Base-by-base conservation (phyloP, 2,113 vertebrate genomes). In the Takifugu flavidus region DNA sequence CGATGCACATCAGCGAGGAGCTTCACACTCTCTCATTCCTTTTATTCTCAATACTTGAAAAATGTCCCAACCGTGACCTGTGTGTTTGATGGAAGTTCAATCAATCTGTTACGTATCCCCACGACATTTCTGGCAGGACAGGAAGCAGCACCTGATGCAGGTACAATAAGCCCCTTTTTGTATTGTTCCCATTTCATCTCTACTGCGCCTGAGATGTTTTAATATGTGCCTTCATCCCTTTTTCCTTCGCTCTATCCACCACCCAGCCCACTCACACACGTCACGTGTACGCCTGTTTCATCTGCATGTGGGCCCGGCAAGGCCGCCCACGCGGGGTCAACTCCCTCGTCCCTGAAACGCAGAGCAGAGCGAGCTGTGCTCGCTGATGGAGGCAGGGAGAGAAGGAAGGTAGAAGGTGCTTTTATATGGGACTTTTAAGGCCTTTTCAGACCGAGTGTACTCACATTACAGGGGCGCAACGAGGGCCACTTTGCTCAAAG, bases 311-410 rank as follows among this genome's bases (percentile, higher is more conserved):
- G 67, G 74, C 74, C 65, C 59, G 10, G 49, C 49, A 15, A 67
- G 42, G 59, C 74, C 63, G 67, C 82, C 82, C 85, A 87, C 77
- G 47, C 67, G 75, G 64, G 66, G 80, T 84, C 76, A 82, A 53
- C 62, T 51, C 47, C 6, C 63, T 56, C 68, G 14, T 56, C 49
- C 65, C 59, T 34, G 59, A 66, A 65, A 74, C 46, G 2, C 56
- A 66, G 61, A 8, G 54, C 44, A 59, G 43, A 64, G 67, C 4
- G 10, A 56, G 62, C 47, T 13, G 42, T 10, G 39, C 55, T 62
- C 11, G 25, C 53, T 49, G 42, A 62, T 50, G 27, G 39, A 6
- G 46, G 46, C 7, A 56, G 5, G 42, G 27, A 42, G 44, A 46
- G 2, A 63, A 25, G 42, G 15, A 59, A 7, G 42, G 26, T 26